Evolutionary conservation across 2,888 invertebrate genomes (phyloP).

Genomic region (Anticlea derivata): DNA sequence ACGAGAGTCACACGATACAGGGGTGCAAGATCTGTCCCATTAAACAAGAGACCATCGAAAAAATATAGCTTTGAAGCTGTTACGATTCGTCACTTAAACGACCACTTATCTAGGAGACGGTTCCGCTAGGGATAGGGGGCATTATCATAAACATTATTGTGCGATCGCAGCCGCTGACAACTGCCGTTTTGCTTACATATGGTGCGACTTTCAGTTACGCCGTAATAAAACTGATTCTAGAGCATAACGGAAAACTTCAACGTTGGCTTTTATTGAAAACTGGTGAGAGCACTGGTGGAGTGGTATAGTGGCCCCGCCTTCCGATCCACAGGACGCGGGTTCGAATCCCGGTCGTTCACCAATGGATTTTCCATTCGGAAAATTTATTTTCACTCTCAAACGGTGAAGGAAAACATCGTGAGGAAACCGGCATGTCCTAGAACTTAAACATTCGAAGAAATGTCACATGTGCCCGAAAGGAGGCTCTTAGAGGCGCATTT

Average conservation of each 20-base stretch:
- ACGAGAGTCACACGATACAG: conserved; percentile 17
- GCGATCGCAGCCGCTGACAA: conserved; percentile 54
- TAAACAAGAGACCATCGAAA: conserved; percentile 12
- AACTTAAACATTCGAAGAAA: no score
- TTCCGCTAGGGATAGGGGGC: conserved; percentile 37
- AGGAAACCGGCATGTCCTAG: no score
- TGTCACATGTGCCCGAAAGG: no score
- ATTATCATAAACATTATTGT: conserved; percentile 61
- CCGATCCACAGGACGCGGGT: no score
- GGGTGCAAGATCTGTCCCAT: conserved; percentile 21
- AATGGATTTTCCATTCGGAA: no score
- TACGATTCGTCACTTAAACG: conserved; percentile 4
- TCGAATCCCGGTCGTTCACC: no score
- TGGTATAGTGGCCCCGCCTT: no score
- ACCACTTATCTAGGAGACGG: conserved; percentile 15
- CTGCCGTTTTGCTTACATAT: conserved; percentile 48
- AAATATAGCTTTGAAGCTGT: conserved; percentile 4
- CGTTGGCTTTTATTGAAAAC: neutral
- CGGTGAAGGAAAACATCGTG: no score
- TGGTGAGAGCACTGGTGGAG: no score
- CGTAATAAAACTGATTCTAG: conserved; percentile 46
- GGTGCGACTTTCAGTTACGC: conserved; percentile 45
- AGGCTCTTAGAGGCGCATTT: no score
- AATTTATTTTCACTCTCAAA: no score
- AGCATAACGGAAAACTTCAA: conserved; percentile 23